Evolutionary conservation across 1,140 invertebrate genomes (phyloP).

Genomic region (Zophobas morio): DNA sequence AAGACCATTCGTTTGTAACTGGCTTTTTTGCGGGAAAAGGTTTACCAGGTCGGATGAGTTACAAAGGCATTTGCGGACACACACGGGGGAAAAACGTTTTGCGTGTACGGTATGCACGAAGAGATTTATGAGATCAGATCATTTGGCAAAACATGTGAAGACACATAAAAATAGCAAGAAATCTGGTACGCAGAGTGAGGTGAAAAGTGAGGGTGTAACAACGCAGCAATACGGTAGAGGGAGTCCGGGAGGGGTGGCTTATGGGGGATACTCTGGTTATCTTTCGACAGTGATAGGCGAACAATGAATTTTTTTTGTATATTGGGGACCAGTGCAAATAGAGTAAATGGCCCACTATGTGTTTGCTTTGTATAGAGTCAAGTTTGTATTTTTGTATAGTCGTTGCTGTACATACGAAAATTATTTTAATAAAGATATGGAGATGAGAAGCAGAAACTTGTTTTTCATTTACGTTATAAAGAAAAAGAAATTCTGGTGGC

Average conservation of each 20-base stretch:
- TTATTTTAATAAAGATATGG: slow-evolving; percentile 22
- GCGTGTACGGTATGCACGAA: slow-evolving; percentile 82
- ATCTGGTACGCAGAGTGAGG: slow-evolving; percentile 4
- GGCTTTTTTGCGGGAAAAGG: slow-evolving; percentile 87
- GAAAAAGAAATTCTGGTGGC: no score
- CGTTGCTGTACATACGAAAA: slow-evolving; percentile 9
- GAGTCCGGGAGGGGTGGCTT: not conserved
- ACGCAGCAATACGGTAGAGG: not conserved
- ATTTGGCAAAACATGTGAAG: slow-evolving; percentile 87
- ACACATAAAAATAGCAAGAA: slow-evolving; percentile 77
- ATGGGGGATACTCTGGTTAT: not conserved
- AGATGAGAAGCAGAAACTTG: no score
- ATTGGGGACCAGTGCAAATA: slow-evolving; percentile 13
- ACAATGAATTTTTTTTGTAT: slow-evolving; percentile 8
- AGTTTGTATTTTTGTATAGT: slow-evolving; percentile 38
- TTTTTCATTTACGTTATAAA: no score
- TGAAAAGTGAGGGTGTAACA: slow-evolving; percentile 23
- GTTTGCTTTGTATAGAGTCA: not conserved
- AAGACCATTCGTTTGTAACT: slow-evolving; percentile 82
- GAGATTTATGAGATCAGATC: slow-evolving; percentile 87
- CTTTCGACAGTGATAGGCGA: not conserved
- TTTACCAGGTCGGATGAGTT: slow-evolving; percentile 93
- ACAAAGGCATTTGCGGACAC: slow-evolving; percentile 85
- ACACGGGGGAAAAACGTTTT: slow-evolving; percentile 88
- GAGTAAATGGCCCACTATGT: not conserved